These are phyloP conservation scores for Ectropis grisescens DNA, from an alignment of 1,140 invertebrate species.

Conservation along the genomic window DNA sequence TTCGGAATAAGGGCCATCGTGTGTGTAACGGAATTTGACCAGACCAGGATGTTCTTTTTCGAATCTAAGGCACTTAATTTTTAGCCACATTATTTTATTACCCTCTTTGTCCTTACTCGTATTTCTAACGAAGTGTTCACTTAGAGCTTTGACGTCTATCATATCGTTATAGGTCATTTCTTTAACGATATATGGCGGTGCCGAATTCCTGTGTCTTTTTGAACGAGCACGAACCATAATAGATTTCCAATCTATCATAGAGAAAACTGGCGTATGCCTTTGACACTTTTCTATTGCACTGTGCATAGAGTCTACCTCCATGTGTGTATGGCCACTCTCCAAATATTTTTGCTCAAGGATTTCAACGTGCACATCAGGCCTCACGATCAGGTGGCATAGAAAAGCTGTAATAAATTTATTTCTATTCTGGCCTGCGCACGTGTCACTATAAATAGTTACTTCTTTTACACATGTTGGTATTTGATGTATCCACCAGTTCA, in stretches of 20 bases:
- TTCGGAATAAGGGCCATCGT: slow-evolving; percentile 4
- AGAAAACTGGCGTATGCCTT: not conserved
- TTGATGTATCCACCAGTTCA: slow-evolving; percentile 8
- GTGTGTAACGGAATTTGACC: slow-evolving; percentile 6
- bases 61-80: slow-evolving; percentile 8
- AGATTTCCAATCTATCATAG: not conserved
- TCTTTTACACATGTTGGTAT: slow-evolving; percentile 5
- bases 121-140: slow-evolving; percentile 3
- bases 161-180: not conserved
- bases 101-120: slow-evolving; percentile 4
- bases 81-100: slow-evolving; percentile 7
- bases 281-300: not conserved
- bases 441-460: slow-evolving; percentile 9
- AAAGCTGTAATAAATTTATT: slow-evolving; percentile 10
- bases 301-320: slow-evolving; percentile 2
- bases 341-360: slow-evolving; percentile 39
- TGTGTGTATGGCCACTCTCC: slow-evolving; percentile 13
- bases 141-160: slow-evolving; percentile 5
- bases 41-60: slow-evolving; percentile 6
- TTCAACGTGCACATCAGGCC: slow-evolving; percentile 1
- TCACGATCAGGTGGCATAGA: slow-evolving; percentile 6
- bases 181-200: not conserved
- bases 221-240: not conserved
- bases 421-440: slow-evolving; percentile 11
- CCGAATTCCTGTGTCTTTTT: not conserved